These are phyloP conservation scores for Pangasius krempfi DNA, from an alignment of 2,797 vertebrate species.

Conservation along the genomic window DNA sequence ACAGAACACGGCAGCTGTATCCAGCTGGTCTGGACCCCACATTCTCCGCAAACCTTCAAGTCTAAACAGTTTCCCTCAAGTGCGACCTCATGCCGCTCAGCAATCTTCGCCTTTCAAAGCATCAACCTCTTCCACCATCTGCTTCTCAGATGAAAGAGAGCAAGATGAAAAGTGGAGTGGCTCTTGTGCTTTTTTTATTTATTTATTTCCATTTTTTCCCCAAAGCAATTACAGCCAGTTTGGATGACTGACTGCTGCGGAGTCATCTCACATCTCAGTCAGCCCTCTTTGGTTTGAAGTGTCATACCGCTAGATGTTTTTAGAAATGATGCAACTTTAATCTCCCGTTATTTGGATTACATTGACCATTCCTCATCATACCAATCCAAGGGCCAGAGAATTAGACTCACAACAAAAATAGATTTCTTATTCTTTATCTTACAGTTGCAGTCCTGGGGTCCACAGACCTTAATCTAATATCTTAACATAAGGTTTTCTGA, in stretches of 20 bases:
- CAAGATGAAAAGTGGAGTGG: slow-evolving; percentile 59
- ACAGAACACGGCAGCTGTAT: slow-evolving; percentile 10
- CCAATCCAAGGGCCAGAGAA: not conserved
- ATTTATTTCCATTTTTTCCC: not conserved
- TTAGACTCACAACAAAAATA: not conserved
- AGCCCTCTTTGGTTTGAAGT: slow-evolving; percentile 17
- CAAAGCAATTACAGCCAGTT: slow-evolving; percentile 47
- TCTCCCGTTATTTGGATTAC: slow-evolving; percentile 36
- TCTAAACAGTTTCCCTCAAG: slow-evolving; percentile 54
- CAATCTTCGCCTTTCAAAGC: slow-evolving; percentile 61
- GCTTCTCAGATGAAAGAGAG: slow-evolving; percentile 64
- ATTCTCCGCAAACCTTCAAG: slow-evolving; percentile 50
- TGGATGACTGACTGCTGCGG: slow-evolving; percentile 31
- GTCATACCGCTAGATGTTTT: slow-evolving; percentile 8
- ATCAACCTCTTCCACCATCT: slow-evolving; percentile 54
- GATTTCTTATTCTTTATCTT: not conserved
- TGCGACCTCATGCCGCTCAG: slow-evolving; percentile 46
- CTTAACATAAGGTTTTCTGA: not conserved
- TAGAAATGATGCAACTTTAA: slow-evolving; percentile 37
- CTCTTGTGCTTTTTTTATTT: slow-evolving; percentile 39
- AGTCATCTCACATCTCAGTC: slow-evolving; percentile 25
- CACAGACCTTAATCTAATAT: not conserved
- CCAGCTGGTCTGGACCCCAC: slow-evolving; percentile 32
- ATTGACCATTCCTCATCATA: slow-evolving; percentile 1
- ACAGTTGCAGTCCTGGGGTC: not conserved